These are phyloP conservation scores for Formica exsecta DNA, from an alignment of 1,140 invertebrate species.

Conservation along the genomic window DNA sequence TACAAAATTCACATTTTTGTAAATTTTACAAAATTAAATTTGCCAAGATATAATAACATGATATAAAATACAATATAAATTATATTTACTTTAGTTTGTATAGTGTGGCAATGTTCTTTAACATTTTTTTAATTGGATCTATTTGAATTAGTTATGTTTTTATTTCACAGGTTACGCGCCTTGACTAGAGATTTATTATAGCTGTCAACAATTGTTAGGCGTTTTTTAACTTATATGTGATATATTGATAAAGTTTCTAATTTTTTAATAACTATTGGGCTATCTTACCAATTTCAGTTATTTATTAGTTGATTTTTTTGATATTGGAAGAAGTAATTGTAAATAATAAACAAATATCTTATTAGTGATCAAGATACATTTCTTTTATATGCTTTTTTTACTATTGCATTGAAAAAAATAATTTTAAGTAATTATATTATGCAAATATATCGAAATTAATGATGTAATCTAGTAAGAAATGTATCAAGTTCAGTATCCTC, in stretches of 20 bases:
- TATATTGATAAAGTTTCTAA: constrained; percentile 6
- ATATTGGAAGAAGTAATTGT: constrained; percentile 14
- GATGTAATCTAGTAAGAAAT: constrained; percentile 71
- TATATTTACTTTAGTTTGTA: too few relatives aligned
- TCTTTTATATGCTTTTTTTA: background rate
- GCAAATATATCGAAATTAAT: constrained; percentile 52
- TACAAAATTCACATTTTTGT: too few relatives aligned
- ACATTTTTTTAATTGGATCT: too few relatives aligned
- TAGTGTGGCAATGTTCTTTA: too few relatives aligned
- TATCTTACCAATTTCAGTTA: constrained; percentile 35
- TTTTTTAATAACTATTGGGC: background rate
- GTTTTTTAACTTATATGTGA: background rate
- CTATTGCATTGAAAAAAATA: constrained; percentile 7
- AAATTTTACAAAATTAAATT: too few relatives aligned
- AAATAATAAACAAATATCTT: constrained; percentile 8
- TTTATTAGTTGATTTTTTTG: constrained; percentile 19
- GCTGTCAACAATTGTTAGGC: too few relatives aligned
- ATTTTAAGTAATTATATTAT: constrained; percentile 26
- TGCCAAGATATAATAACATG: too few relatives aligned
- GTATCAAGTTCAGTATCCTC: constrained; percentile 71
- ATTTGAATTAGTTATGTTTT: too few relatives aligned
- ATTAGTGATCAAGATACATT: constrained; percentile 10
- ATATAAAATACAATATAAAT: too few relatives aligned
- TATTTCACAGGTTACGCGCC: too few relatives aligned
- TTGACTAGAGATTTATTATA: too few relatives aligned